phyloP scores from a whole-genome alignment of 92 coral and sea anemone species.

The Bergia puertoricense region DNA sequence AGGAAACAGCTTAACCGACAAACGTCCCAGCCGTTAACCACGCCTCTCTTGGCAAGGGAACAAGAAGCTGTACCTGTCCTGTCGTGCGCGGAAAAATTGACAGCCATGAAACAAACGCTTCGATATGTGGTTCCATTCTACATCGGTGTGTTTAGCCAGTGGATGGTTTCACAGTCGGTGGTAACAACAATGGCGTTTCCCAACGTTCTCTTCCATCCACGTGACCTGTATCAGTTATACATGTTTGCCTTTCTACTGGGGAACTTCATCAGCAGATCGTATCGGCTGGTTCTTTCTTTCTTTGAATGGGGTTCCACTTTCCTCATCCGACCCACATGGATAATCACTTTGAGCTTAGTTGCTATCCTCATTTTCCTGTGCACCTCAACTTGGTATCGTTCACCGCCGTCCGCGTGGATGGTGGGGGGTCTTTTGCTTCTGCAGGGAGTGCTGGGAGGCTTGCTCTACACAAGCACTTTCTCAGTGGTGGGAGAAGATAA shows the following conservation, averaged over 20 bases:
- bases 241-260: slow-evolving; percentile 44
- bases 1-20: slow-evolving; percentile 2
- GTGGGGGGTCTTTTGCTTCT: slow-evolving; percentile 37
- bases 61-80: slow-evolving; percentile 4
- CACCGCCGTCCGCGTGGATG: slow-evolving; percentile 44
- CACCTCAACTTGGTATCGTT: slow-evolving; percentile 37
- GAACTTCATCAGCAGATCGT: slow-evolving; percentile 40
- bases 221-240: slow-evolving; percentile 46
- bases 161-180: slow-evolving; percentile 36
- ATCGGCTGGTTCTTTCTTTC: slow-evolving; percentile 28
- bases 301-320: slow-evolving; percentile 13
- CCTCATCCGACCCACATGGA: slow-evolving; percentile 45
- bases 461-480: slow-evolving; percentile 52
- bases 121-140: slow-evolving; percentile 40
- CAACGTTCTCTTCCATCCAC: slow-evolving; percentile 29
- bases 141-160: slow-evolving; percentile 41
- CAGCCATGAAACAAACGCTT: slow-evolving; percentile 36
- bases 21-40: not conserved
- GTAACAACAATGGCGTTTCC: slow-evolving; percentile 54
- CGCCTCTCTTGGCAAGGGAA: not conserved
- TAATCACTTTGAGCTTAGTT: slow-evolving; percentile 27
- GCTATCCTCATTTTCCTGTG: slow-evolving; percentile 38
- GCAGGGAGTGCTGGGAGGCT: slow-evolving; percentile 26
- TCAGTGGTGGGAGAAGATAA: slow-evolving; percentile 45
- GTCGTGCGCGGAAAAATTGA: slow-evolving; percentile 27